Conservation (phyloP, 1,140 invertebrate genomes). For the Drosophila azteca region DNA sequence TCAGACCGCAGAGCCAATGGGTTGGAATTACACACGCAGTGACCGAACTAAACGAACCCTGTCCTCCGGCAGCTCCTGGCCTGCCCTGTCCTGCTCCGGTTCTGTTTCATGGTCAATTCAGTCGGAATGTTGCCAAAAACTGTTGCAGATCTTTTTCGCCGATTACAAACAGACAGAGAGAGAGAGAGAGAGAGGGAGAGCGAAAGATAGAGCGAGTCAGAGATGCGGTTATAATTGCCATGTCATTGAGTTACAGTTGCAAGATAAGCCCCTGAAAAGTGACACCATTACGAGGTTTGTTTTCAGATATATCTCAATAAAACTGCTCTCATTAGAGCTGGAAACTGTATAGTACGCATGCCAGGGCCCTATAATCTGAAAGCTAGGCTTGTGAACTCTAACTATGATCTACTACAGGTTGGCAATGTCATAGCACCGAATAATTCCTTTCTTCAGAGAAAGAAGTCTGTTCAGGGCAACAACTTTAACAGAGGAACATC, state of each 20-base stretch:
- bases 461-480: too few species aligned
- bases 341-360: too few species aligned
- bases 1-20: slow-evolving; percentile 57
- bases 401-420: too few species aligned
- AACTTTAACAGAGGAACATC: too few species aligned
- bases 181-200: slow-evolving; percentile 14
- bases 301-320: background rate
- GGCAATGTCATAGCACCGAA: too few species aligned
- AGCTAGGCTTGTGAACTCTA: too few species aligned
- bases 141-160: slow-evolving; percentile 37
- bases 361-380: too few species aligned
- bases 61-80: slow-evolving; percentile 6
- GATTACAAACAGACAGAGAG: slow-evolving; percentile 34
- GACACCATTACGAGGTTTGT: slow-evolving; percentile 8
- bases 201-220: background rate
- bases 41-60: slow-evolving; percentile 61
- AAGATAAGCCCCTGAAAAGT: slow-evolving; percentile 33
- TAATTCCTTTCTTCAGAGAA: too few species aligned
- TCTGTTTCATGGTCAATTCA: slow-evolving; percentile 44
- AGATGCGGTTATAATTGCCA: slow-evolving; percentile 51
- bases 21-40: slow-evolving; percentile 67
- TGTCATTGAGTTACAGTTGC: slow-evolving; percentile 45
- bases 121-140: slow-evolving; percentile 43
- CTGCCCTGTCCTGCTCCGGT: slow-evolving; percentile 12
- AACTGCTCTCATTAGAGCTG: background rate